These are phyloP conservation scores for Xenentodon cancila DNA, from an alignment of 2,797 vertebrate species.

Conservation along the genomic window DNA sequence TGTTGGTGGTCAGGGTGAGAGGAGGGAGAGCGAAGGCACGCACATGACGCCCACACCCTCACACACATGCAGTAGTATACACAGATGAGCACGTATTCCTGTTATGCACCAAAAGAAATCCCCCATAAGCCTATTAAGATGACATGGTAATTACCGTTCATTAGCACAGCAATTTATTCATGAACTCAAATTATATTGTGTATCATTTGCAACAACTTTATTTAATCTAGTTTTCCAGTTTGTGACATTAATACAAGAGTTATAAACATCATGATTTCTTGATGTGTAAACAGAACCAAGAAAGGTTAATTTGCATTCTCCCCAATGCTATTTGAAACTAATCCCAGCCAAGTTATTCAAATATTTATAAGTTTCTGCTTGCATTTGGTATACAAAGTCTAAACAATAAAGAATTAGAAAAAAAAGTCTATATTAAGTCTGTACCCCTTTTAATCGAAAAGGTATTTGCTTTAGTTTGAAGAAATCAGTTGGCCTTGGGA, in stretches of 20 bases:
- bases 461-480: slow-evolving; percentile 37
- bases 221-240: slow-evolving; percentile 37
- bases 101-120: slow-evolving; percentile 34
- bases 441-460: slow-evolving; percentile 14
- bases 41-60: slow-evolving; percentile 11
- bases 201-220: slow-evolving; percentile 43
- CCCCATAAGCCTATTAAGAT: slow-evolving; percentile 50
- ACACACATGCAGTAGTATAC: slow-evolving; percentile 11
- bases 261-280: too few species aligned
- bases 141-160: slow-evolving; percentile 60
- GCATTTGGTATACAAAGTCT: slow-evolving; percentile 9
- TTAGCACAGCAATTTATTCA: slow-evolving; percentile 60
- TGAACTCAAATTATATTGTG: slow-evolving; percentile 41
- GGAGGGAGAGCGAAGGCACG: slow-evolving; percentile 40
- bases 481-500: slow-evolving; percentile 21
- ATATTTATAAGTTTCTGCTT: slow-evolving; percentile 10
- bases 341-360: slow-evolving; percentile 28
- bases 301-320: slow-evolving; percentile 26
- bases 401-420: slow-evolving; percentile 9
- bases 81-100: slow-evolving; percentile 16
- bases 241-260: slow-evolving; percentile 4
- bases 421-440: slow-evolving; percentile 30
- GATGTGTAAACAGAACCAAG: slow-evolving; percentile 1
- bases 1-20: slow-evolving; percentile 53
- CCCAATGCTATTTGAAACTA: not conserved